Evolutionary conservation across 1,140 invertebrate genomes (phyloP), one percentile per base, ranked within the genome.

Genomic region (Trachymyrmex cornetzi): DNA sequence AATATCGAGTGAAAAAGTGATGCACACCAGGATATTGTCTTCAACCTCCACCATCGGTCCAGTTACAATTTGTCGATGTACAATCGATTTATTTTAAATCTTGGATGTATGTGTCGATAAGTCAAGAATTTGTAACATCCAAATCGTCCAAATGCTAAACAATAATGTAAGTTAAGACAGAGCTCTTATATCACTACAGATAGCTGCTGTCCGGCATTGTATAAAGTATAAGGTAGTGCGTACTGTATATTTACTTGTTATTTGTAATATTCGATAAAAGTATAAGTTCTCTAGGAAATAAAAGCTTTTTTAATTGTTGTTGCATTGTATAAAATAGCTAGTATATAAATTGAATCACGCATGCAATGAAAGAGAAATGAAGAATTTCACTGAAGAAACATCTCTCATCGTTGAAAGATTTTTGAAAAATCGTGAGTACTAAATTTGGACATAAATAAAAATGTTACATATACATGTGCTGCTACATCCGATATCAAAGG

Each of bases 81-180:
- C 61, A 71, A 72, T 81, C 66, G 24, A 24, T 81, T 75, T 30
- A 53, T 86, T 86, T 85, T 55, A 12, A 63, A 61, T 84, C 4
- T 66, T 38, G 30, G 30, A 59, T 61, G 22, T 81, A 81, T 75
- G 19, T 89, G 67, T 53, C 38, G 24, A 75, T 75, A 80, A 55
- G 50, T 72, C 50, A 87, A 69, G 50, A 69, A 63, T 87, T 91
- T 84, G 11, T 77, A 91, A 91, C 66, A 85, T 84, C 66, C 53
- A 50, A 88, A 88, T 89, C 90, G 86, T 92, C 91, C 89, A 91
- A 82, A 86, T 82, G 71, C 72, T 88, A 92, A 92, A 93, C 85
- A 92, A 90, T 92, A 92, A 88, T 92, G 74, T 91, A 92, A 85
- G 89, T 71, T 91, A 87, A 87, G 88, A 50, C 57, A 71, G 59